Evolutionary conservation across 2,888 invertebrate genomes (phyloP).

Genomic region (Sipha maydis): DNA sequence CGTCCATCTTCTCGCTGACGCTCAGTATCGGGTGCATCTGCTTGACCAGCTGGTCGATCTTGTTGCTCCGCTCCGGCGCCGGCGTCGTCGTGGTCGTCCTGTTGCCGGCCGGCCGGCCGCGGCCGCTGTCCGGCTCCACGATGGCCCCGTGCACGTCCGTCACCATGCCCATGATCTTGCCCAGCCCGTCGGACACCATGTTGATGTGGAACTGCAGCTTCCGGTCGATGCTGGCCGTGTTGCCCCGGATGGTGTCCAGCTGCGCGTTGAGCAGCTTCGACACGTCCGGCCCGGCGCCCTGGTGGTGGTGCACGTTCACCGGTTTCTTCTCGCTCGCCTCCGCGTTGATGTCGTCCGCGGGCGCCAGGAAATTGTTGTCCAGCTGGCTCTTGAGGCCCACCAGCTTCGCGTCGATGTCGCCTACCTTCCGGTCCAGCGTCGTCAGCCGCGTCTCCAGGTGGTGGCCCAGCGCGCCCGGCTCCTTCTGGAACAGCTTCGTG

Average conservation of each 20-base stretch:
- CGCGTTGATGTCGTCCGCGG: constrained; percentile 82
- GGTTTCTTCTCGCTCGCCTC: constrained; percentile 90
- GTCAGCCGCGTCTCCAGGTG: constrained; percentile 76
- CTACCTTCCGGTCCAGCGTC: constrained; percentile 83
- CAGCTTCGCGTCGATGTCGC: constrained; percentile 82
- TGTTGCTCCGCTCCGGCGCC: constrained; percentile 75
- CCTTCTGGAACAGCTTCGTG: constrained; percentile 76
- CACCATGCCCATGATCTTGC: constrained; percentile 81
- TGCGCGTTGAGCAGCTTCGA: constrained; percentile 85
- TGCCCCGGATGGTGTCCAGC: constrained; percentile 81
- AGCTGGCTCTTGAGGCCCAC: constrained; percentile 83
- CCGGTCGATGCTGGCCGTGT: constrained; percentile 73
- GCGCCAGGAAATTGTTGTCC: constrained; percentile 81
- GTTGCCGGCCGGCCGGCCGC: constrained; percentile 67
- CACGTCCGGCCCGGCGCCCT: constrained; percentile 74
- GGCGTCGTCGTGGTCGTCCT: constrained; percentile 68
- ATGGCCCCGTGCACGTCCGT: constrained; percentile 85
- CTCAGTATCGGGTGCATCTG: constrained; percentile 86
- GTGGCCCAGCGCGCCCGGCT: constrained; percentile 66
- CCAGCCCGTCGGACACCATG: constrained; percentile 73
- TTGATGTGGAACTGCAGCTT: constrained; percentile 87
- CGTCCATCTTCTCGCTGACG: constrained; percentile 88
- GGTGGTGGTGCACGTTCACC: constrained; percentile 83
- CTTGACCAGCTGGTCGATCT: constrained; percentile 82
- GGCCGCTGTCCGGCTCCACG: constrained; percentile 76